These are phyloP conservation scores for Dendropsophus ebraccatus DNA, from an alignment of 2,113 vertebrate genomes.

Conservation along the genomic window DNA sequence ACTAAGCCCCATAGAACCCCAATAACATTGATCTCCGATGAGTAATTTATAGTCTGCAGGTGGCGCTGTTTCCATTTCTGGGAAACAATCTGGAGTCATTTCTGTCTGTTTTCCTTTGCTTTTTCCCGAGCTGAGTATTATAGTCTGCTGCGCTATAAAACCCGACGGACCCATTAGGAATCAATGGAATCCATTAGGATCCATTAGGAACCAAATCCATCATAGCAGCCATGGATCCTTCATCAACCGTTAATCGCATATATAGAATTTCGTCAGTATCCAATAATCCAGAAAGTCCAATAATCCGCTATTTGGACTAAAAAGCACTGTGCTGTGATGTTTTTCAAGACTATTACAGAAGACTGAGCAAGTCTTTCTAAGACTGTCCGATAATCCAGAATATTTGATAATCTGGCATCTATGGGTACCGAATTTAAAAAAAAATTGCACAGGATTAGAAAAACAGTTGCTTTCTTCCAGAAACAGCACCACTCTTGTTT, in stretches of 20 bases:
- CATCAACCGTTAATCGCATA: no score
- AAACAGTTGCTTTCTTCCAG: no score
- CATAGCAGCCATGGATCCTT: background rate
- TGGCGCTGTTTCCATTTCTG: background rate
- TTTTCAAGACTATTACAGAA: background rate
- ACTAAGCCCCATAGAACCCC: background rate
- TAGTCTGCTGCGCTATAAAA: background rate
- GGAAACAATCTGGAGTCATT: background rate
- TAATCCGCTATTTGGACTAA: background rate
- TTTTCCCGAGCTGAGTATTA: background rate
- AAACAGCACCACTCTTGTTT: no score
- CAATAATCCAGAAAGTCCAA: background rate
- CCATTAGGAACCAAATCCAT: background rate
- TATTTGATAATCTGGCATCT: background rate
- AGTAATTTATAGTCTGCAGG: background rate
- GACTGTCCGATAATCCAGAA: background rate
- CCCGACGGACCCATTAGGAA: background rate
- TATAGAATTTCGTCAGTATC: background rate
- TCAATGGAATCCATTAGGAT: background rate
- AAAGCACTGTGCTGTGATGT: background rate
- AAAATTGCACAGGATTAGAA: no score
- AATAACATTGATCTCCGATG: background rate
- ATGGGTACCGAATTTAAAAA: background rate
- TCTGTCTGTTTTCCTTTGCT: background rate
- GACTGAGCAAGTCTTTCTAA: background rate